Evolutionary conservation across 1,140 invertebrate genomes (phyloP).

Genomic region (Yoshiicerus persimilis): DNA sequence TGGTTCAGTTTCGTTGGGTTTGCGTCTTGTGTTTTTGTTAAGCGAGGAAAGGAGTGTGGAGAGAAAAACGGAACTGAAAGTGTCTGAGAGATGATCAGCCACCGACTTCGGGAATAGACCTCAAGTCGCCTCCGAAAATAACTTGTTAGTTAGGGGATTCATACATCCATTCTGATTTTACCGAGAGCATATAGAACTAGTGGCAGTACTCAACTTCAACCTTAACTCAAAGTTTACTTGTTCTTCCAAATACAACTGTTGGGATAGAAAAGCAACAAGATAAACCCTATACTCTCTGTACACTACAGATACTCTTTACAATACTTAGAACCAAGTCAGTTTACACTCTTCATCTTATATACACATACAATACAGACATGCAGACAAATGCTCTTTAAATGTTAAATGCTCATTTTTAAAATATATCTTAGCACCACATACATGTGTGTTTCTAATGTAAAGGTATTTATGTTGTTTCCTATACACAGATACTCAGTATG

Average conservation of each 20-base stretch:
- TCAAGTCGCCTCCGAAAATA: conserved; percentile 40
- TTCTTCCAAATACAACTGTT: background rate
- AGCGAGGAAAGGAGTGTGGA: conserved; percentile 1
- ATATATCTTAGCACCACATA: background rate
- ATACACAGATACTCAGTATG: background rate
- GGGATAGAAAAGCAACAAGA: background rate
- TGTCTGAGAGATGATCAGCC: conserved; percentile 37
- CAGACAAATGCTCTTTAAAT: background rate
- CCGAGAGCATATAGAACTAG: background rate
- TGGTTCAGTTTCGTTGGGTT: background rate
- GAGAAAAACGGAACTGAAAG: conserved; percentile 40
- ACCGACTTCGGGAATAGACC: conserved; percentile 39
- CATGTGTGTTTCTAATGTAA: background rate
- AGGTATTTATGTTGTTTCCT: background rate
- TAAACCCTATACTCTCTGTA: background rate
- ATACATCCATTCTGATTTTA: conserved; percentile 13
- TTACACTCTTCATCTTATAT: background rate
- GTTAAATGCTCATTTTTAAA: background rate
- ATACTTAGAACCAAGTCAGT: background rate
- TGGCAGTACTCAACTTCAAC: background rate
- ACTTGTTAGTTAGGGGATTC: conserved; percentile 42
- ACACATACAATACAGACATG: background rate
- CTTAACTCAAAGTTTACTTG: background rate
- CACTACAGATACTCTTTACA: background rate
- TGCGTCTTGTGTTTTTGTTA: background rate